A percentile compares a stretch with the other conserved stretches of the same genome.
These are phyloP conservation scores for Zelostemma sp. DNA, from an alignment of 1,140 invertebrate species.

Conservation along the genomic window DNA sequence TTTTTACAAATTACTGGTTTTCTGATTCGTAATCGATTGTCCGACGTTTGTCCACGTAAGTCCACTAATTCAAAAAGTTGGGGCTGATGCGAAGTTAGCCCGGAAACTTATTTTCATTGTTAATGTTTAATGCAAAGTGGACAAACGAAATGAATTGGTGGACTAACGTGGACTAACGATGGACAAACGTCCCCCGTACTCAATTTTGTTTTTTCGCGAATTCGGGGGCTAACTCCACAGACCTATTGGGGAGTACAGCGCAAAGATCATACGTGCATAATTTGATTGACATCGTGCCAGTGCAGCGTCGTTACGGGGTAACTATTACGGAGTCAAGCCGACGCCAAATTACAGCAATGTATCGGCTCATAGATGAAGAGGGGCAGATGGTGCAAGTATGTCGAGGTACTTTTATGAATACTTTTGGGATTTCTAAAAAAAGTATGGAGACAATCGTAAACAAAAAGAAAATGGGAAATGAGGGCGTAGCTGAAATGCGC, in stretches of 20 bases:
- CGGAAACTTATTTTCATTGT: too few relatives aligned
- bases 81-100: too few relatives aligned
- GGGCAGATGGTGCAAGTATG: neutral
- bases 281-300: conserved; percentile 6
- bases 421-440: neutral
- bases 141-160: too few relatives aligned
- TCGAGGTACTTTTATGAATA: neutral
- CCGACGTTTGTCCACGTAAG: too few relatives aligned
- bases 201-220: too few relatives aligned
- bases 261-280: neutral
- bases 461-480: neutral
- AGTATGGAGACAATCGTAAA: neutral
- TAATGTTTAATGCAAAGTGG: too few relatives aligned
- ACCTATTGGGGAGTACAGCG: neutral
- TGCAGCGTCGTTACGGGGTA: conserved; percentile 1
- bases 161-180: too few relatives aligned
- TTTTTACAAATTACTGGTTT: too few relatives aligned
- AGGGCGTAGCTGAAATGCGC: neutral
- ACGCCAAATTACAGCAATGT: neutral
- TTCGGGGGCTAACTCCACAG: too few relatives aligned
- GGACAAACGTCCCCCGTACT: too few relatives aligned
- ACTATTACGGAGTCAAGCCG: neutral
- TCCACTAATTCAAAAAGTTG: too few relatives aligned
- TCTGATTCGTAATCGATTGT: too few relatives aligned
- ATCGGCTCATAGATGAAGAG: neutral